phyloP scores from a whole-genome alignment of 2,888 invertebrate species.

The Temnothorax unifasciatus region DNA sequence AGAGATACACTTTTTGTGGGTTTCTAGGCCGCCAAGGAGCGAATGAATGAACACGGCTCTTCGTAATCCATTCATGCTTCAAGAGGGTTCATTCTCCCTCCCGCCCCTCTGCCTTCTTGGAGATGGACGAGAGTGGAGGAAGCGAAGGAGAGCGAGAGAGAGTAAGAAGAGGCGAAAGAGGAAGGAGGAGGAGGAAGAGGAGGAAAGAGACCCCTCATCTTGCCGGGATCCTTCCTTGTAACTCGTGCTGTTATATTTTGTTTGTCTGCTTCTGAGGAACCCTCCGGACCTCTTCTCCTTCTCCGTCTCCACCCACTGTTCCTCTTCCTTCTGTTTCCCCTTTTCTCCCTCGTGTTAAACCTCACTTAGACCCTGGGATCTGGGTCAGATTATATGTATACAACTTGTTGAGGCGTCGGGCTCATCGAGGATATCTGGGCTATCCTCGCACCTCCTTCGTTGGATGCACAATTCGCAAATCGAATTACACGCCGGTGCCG shows the following conservation, averaged over 20 bases:
- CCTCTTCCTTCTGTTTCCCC: conserved; percentile 63
- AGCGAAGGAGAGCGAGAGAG: conserved; percentile 40
- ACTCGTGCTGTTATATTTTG: conserved; percentile 83
- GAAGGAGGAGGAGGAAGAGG: conserved; percentile 38
- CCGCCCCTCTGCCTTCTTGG: conserved; percentile 70
- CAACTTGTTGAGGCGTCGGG: conserved; percentile 80
- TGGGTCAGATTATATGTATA: conserved; percentile 84
- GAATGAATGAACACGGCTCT: conserved; percentile 85
- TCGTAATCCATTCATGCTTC: conserved; percentile 85
- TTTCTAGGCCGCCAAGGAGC: conserved; percentile 84
- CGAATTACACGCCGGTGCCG: conserved; percentile 66
- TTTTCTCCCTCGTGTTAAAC: conserved; percentile 78
- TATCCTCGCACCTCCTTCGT: conserved; percentile 63
- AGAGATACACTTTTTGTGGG: conserved; percentile 83
- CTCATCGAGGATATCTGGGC: conserved; percentile 68
- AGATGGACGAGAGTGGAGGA: conserved; percentile 62
- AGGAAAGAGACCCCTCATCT: conserved; percentile 77
- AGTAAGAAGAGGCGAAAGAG: conserved; percentile 28
- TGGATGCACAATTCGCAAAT: conserved; percentile 73
- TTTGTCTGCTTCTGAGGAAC: conserved; percentile 82
- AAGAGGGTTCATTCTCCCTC: conserved; percentile 80
- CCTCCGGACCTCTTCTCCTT: conserved; percentile 73
- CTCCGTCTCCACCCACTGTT: conserved; percentile 52
- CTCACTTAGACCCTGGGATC: conserved; percentile 82
- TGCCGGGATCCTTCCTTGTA: conserved; percentile 80